Conservation (phyloP, 2,797 vertebrate genomes). For the Xerus rutilus region DNA sequence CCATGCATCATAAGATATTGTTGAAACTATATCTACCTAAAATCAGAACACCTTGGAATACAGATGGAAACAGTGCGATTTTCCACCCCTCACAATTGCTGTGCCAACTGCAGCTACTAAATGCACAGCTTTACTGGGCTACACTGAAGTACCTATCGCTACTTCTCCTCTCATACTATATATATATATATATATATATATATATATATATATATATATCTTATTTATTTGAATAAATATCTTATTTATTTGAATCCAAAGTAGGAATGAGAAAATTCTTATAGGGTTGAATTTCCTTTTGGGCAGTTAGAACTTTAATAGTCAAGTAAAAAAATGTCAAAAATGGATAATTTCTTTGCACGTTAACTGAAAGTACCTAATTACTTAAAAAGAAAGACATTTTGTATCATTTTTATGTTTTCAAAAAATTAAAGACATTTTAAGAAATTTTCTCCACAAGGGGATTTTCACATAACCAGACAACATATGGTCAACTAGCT, state of each 20-base stretch:
- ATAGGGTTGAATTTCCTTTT: neutral
- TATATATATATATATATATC: no score
- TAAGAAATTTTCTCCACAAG: neutral
- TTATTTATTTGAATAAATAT: no score
- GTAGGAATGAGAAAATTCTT: constrained; percentile 1
- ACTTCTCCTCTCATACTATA: neutral
- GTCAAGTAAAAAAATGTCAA: neutral
- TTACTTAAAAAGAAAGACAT: neutral
- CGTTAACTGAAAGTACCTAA: neutral
- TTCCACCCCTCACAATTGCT: neutral
- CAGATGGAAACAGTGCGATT: neutral
- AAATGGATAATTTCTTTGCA: neutral
- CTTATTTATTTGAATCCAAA: neutral
- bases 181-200: neutral
- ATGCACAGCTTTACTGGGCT: neutral
- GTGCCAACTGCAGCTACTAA: neutral
- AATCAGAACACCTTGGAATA: neutral
- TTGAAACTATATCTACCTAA: neutral
- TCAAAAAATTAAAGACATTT: neutral
- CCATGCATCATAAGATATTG: neutral
- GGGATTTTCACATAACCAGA: neutral
- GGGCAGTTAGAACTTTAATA: neutral
- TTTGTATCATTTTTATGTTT: neutral
- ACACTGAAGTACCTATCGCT: neutral
- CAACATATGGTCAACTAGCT: neutral